Evolutionary conservation across 2,797 vertebrate species (phyloP).

Genomic region (Rhabdophis nuchalis): DNA sequence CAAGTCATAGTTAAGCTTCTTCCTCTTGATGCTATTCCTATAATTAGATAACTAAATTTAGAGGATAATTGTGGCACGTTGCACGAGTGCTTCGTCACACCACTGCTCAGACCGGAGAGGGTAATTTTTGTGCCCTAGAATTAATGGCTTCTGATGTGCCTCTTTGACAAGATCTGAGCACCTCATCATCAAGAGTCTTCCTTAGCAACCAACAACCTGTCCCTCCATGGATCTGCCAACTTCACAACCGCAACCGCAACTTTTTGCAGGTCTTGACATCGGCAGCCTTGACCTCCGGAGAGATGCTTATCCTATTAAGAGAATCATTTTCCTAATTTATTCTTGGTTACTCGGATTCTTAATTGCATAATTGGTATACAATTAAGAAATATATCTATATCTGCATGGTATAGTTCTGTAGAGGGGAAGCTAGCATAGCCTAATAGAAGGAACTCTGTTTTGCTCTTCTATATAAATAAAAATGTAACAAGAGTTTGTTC

Average conservation of each 20-base stretch:
- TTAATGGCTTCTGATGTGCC: constrained; percentile 1
- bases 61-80: constrained; percentile 46
- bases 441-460: constrained; percentile 2
- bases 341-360: constrained; percentile 36
- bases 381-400: neutral
- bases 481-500: too few relatives aligned
- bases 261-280: neutral
- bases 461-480: too few relatives aligned
- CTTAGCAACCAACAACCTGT: neutral
- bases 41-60: constrained; percentile 53
- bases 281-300: neutral
- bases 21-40: constrained; percentile 39
- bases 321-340: constrained; percentile 23
- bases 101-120: constrained; percentile 15
- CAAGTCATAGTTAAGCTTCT: constrained; percentile 30
- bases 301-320: constrained; percentile 1
- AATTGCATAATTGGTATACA: constrained; percentile 28
- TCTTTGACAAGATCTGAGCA: neutral
- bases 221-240: rapidly evolving
- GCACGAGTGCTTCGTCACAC: constrained; percentile 43
- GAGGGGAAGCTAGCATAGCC: constrained; percentile 27
- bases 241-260: rapidly evolving
- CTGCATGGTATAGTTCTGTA: constrained; percentile 9
- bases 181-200: constrained; percentile 1
- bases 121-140: constrained; percentile 34